Conservation (phyloP, 2,888 invertebrate genomes). For the Pseudoips prasinana region DNA sequence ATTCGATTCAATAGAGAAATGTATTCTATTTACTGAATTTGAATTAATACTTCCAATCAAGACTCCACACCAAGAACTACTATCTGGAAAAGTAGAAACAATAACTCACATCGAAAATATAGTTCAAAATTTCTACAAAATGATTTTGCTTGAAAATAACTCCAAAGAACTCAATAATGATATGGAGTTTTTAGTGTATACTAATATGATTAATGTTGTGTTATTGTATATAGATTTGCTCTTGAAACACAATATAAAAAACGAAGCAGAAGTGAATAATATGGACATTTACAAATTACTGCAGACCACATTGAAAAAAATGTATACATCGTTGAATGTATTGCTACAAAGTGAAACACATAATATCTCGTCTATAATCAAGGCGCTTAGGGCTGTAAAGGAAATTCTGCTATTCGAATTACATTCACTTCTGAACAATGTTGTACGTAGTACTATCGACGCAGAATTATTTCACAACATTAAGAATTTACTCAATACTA, state of each 20-base stretch:
- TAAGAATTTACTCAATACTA: conserved; percentile 51
- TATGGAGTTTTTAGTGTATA: conserved; percentile 34
- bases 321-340: conserved; percentile 41
- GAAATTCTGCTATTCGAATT: conserved; percentile 48
- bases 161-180: conserved; percentile 25
- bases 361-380: conserved; percentile 42
- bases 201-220: conserved; percentile 41
- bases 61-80: conserved; percentile 6
- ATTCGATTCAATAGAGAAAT: conserved; percentile 53
- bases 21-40: conserved; percentile 64
- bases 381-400: conserved; percentile 43
- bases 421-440: conserved; percentile 34
- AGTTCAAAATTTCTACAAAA: conserved; percentile 32
- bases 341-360: conserved; percentile 41
- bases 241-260: conserved; percentile 41
- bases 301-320: conserved; percentile 36
- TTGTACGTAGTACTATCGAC: conserved; percentile 45
- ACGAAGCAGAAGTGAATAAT: conserved; percentile 32
- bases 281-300: conserved; percentile 37
- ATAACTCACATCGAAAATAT: conserved; percentile 36
- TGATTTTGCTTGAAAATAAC: conserved; percentile 7
- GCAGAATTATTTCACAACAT: conserved; percentile 56
- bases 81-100: conserved; percentile 28
- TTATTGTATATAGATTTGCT: conserved; percentile 49
- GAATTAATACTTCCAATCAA: conserved; percentile 40